Base-by-base conservation (phyloP, 2,797 vertebrate species). In the Syngnathus rostellatus region DNA sequence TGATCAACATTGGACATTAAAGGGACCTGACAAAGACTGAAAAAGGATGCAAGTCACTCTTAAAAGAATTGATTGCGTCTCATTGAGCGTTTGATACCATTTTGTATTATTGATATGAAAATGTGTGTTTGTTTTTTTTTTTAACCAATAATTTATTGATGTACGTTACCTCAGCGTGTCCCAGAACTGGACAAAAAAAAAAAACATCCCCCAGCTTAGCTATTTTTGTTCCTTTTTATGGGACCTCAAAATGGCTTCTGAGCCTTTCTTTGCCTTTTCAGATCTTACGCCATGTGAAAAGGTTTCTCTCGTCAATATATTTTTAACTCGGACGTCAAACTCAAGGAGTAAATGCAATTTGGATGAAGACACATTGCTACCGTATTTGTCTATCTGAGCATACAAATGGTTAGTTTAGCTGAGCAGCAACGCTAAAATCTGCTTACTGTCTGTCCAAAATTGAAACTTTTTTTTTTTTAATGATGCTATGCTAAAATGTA, bases 81-180 rank as follows among this genome's bases (percentile, higher is more conserved):
- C 63, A 74, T 68, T 82, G 80, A 85, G 77, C 85, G 83, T 86
- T 87, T 88, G 85, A 88, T 89, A 88, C 83, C 68, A 83, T 87
- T 88, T 88, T 88, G 77, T 88, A 87, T 86, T 81, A 78, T 84
- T 83, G 76, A 85, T 83, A 82, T 83, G 75, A 79, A 77, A 81
- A 74, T 85, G 78, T 81, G 74, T 84, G 72, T 84, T 6, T 23
- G 43, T 62, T 2, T 60, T 25, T 65, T 65, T 38, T 64, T 55
- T 54, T 54, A 54, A 41, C 39, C 77, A 86, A 80, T 89, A 85
- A 77, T 79, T 82, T 87, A 53, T 41, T 39, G n/a, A 53, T 54
- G n/a, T 19, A 55, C 12, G 64, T 45, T 23, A 65, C 38, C 38
- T 43, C 37, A 65, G 21, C 23, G 11, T 65, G 50, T 65, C n/a